Percentiles rank a stretch among this genome's conserved stretches.
phyloP scores from a whole-genome alignment of 1,140 invertebrate species.

The Argopecten irradians region DNA sequence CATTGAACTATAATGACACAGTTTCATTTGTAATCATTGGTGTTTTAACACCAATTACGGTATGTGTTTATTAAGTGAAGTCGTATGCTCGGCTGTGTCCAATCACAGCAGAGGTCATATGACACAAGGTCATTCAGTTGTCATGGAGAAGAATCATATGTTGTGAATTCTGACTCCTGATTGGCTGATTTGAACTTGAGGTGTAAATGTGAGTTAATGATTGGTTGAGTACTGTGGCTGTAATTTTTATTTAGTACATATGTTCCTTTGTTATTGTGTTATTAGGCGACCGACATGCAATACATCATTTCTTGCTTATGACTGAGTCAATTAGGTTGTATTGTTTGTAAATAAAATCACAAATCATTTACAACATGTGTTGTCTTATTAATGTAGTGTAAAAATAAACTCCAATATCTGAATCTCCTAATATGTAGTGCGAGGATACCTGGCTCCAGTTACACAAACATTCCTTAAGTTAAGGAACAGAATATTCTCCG shows the following conservation, averaged over 20 bases:
- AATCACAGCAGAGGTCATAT: background rate
- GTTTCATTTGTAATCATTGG: background rate
- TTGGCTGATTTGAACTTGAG: conserved; percentile 13
- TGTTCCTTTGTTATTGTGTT: conserved; percentile 22
- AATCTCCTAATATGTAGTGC: no score
- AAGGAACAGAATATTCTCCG: no score
- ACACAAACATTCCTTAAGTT: no score
- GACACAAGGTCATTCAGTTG: background rate
- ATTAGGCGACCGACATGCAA: conserved; percentile 5
- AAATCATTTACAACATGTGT: background rate
- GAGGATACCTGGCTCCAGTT: no score
- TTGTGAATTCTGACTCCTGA: background rate
- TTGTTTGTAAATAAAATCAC: conserved; percentile 23
- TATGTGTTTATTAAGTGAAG: background rate
- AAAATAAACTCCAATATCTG: no score
- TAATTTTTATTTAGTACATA: conserved; percentile 21
- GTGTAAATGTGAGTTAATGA: conserved; percentile 15
- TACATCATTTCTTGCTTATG: conserved; percentile 18
- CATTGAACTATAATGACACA: background rate
- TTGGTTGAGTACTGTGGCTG: conserved; percentile 14
- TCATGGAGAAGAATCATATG: background rate
- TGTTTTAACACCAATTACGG: background rate
- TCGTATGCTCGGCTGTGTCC: background rate
- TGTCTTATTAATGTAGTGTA: background rate
- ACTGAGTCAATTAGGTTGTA: conserved; percentile 21